Conservation (phyloP, 2,888 invertebrate genomes). For the Chironomus tentans region DNA sequence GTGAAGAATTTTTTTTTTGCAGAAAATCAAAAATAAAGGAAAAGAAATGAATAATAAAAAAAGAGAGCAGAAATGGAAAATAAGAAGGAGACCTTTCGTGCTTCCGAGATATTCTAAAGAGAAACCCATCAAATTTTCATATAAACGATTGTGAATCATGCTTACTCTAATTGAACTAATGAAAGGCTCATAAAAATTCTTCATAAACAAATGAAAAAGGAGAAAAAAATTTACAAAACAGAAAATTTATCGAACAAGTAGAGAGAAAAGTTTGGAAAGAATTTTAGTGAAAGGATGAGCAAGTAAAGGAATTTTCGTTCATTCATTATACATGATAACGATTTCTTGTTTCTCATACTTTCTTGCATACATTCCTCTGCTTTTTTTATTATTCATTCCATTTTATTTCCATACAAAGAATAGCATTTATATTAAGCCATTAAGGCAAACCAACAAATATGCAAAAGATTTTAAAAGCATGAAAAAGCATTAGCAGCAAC, state of each 20-base stretch:
- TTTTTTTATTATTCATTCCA: too few relatives aligned
- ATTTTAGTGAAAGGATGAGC: neutral
- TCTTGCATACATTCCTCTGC: too few relatives aligned
- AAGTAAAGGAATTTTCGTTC: neutral
- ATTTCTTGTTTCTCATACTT: too few relatives aligned
- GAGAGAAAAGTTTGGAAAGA: neutral
- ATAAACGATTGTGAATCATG: constrained; percentile 18
- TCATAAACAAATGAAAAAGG: neutral
- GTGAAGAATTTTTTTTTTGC: neutral
- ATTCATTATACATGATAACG: too few relatives aligned
- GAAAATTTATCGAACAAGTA: too few relatives aligned
- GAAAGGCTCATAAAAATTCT: constrained; percentile 18
- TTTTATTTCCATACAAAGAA: too few relatives aligned
- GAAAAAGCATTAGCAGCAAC: neutral
- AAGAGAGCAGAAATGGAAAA: too few relatives aligned
- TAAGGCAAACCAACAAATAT: neutral
- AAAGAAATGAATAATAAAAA: neutral
- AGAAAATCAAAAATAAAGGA: neutral
- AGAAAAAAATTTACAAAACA: neutral
- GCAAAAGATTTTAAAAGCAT: neutral
- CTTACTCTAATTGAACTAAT: constrained; percentile 19
- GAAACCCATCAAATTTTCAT: constrained; percentile 10
- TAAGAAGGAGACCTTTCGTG: neutral
- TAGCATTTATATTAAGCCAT: neutral
- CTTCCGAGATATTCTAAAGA: neutral